Base-by-base conservation (phyloP, 2,113 vertebrate species). In the Leuciscus idus region DNA sequence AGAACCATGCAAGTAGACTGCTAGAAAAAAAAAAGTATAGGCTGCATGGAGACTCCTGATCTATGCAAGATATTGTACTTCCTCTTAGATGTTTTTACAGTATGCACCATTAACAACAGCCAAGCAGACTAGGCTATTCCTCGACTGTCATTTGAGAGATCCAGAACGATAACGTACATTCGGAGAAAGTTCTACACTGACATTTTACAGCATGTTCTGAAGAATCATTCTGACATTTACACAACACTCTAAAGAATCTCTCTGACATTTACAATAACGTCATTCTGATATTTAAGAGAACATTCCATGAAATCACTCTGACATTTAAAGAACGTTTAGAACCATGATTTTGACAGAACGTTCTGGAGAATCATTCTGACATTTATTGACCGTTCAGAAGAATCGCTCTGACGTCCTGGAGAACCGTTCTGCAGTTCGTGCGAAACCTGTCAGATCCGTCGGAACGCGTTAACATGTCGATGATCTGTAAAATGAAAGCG, bases 401-500 rank as follows among this genome's bases (percentile, higher is more conserved):
- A 80, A 39, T 61, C 57, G 8, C 4, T 80, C 11, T 2, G 52
- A 61, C 1, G n/a, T 17, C 3, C 78, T 1, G 11, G 2, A 19
- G 78, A 64, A 6, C 48, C 39, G 5, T 81, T 52, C 28, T 36
- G 43, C 48, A 33, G 17, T 50, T 55, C 28, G n/a, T 6, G 19
- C 46, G 64, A 7, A 52, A 52, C 2, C 26, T 82, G 46, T 70
- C 62, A 64, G 46, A 17, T 1, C 62, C n/a, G 13, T 68, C 21
- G 33, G 28, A 48, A 68, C 19, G 26, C 26, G 26, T 36, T 6
- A n/a, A 55, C 4, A 46, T 73, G 19, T 85, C 21, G 28, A 62
- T 52, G 28, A 43, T 62, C 7, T 23, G 43, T 59, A 26, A 89
- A 83, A 7, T 68, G 85, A 89, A 89, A 87, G 85, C 61, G 19